Conservation (phyloP, 2,797 vertebrate genomes). For the Mycteria americana region DNA sequence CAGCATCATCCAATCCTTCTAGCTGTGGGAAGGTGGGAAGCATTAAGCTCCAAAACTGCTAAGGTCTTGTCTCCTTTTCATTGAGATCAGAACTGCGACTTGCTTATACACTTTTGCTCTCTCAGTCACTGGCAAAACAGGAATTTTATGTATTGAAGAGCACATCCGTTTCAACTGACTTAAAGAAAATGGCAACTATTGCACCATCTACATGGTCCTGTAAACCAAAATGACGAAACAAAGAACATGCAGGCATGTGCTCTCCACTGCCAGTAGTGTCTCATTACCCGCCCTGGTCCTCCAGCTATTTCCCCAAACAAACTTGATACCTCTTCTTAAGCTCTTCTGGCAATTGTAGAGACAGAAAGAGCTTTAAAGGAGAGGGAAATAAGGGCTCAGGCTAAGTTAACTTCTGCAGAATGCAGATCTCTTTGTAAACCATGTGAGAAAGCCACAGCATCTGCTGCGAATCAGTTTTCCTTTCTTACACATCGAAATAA, state of each 20-base stretch:
- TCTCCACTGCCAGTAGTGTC: neutral
- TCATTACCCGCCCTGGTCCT: neutral
- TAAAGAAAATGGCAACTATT: neutral
- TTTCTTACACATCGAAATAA: neutral
- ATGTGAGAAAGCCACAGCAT: neutral
- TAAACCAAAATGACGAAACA: neutral
- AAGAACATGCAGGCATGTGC: neutral
- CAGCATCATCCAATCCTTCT: neutral
- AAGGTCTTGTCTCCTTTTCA: neutral
- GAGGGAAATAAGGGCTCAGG: neutral
- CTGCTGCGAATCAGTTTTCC: neutral
- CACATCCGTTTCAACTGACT: accelerated
- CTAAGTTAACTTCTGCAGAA: neutral
- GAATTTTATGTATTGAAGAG: neutral
- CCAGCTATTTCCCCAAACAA: neutral
- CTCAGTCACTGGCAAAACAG: neutral
- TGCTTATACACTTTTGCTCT: neutral
- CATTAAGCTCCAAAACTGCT: neutral
- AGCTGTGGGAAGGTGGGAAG: neutral
- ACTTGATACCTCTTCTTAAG: neutral
- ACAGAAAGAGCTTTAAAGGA: neutral
- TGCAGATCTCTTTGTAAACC: neutral
- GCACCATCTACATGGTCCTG: neutral
- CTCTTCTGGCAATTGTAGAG: neutral
- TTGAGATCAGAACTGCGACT: neutral